Evolutionary conservation across 2,888 invertebrate species (phyloP).

Genomic region (Latrodectus elegans): DNA sequence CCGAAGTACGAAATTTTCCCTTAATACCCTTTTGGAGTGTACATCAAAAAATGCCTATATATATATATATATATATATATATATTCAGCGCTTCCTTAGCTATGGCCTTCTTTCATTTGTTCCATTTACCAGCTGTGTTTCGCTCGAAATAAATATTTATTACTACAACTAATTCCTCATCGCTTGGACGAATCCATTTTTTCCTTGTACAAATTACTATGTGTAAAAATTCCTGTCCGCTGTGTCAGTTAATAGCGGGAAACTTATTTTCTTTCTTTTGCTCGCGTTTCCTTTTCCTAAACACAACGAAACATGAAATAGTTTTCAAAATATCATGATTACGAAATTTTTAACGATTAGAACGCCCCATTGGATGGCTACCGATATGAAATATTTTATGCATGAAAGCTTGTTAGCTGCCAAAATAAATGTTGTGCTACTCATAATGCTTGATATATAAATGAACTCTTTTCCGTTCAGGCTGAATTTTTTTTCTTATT

Average conservation of each 20-base stretch:
- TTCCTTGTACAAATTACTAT: background rate
- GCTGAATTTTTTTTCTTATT: too few relatives aligned
- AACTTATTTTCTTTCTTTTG: background rate
- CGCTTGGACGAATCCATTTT: constrained; percentile 11
- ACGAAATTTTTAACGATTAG: too few relatives aligned
- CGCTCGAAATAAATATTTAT: constrained; percentile 61
- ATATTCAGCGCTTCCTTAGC: constrained; percentile 57
- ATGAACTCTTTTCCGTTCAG: too few relatives aligned
- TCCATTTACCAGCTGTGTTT: constrained; percentile 33
- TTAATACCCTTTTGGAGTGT: constrained; percentile 26
- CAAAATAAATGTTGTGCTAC: too few relatives aligned
- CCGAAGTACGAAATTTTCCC: constrained; percentile 18
- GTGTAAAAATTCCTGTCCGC: constrained; percentile 12
- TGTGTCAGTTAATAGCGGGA: constrained; percentile 11
- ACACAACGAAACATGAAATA: too few relatives aligned
- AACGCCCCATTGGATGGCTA: too few relatives aligned
- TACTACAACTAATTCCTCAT: constrained; percentile 30
- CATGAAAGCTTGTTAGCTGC: too few relatives aligned
- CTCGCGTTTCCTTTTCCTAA: too few relatives aligned
- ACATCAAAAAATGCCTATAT: constrained; percentile 34
- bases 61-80: background rate
- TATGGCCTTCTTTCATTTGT: constrained; percentile 38
- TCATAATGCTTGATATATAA: too few relatives aligned
- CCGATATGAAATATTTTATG: too few relatives aligned
- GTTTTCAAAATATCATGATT: too few relatives aligned